Percentiles rank a stretch among this genome's conserved stretches.
Evolutionary conservation across 30 jellyfish, hydroid and myxozoan genomes (phyloP).

Genomic region (Morbakka virulenta): DNA sequence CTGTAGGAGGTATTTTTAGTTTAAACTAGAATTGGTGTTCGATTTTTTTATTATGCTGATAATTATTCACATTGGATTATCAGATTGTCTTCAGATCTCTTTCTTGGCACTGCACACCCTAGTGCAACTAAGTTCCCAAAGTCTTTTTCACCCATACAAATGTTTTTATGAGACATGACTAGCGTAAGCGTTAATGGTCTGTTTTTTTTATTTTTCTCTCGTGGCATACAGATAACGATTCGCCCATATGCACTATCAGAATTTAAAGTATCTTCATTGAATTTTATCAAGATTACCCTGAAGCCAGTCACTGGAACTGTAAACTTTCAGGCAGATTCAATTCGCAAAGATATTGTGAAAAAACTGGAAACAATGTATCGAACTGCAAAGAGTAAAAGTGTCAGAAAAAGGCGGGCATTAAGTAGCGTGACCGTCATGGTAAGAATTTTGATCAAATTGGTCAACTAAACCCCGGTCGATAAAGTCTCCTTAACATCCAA

Average conservation of each 20-base stretch:
- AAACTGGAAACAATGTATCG: slow-evolving; percentile 47
- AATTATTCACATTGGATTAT: too few species aligned
- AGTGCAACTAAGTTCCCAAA: too few species aligned
- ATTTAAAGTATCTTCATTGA: slow-evolving; percentile 19
- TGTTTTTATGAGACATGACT: too few species aligned
- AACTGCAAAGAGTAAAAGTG: slow-evolving; percentile 31
- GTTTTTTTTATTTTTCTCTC: background rate
- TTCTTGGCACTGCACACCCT: too few species aligned
- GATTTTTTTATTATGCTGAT: too few species aligned
- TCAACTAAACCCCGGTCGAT: background rate
- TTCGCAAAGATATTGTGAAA: slow-evolving; percentile 21
- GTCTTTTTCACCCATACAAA: too few species aligned
- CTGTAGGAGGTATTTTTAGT: too few species aligned
- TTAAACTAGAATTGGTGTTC: too few species aligned
- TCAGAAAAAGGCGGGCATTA: slow-evolving; percentile 73
- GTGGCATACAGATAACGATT: slow-evolving; percentile 30
- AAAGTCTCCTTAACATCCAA: too few species aligned
- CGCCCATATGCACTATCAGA: slow-evolving; percentile 54
- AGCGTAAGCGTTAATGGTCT: too few species aligned
- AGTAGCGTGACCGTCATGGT: slow-evolving; percentile 84
- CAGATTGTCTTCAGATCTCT: too few species aligned
- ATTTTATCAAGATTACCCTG: slow-evolving; percentile 52
- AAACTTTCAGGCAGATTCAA: slow-evolving; percentile 18
- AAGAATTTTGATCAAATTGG: background rate
- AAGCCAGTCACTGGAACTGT: slow-evolving; percentile 25